Percentiles rank a stretch among this genome's conserved stretches.
Evolutionary conservation across 1,140 invertebrate genomes (phyloP).

Genomic region (Sesamia nonagrioides): DNA sequence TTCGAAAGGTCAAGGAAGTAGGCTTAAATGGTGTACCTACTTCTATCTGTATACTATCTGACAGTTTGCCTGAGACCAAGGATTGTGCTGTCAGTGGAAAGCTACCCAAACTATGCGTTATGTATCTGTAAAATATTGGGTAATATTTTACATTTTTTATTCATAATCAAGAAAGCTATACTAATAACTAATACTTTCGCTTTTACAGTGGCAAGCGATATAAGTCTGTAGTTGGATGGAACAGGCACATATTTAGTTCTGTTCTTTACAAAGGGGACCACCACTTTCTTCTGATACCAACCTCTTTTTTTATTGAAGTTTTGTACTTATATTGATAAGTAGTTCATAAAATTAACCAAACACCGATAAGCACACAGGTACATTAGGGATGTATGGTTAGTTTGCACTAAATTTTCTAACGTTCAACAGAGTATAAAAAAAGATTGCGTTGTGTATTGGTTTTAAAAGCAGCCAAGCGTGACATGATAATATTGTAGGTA

Average conservation of each 20-base stretch:
- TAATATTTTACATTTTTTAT: too few species aligned
- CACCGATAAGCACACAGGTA: background rate
- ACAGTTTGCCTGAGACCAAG: background rate
- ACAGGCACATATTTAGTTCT: too few species aligned
- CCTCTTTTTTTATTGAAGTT: background rate
- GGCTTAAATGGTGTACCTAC: background rate
- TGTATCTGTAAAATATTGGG: background rate
- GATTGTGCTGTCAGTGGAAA: background rate
- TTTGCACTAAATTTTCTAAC: constrained; percentile 44
- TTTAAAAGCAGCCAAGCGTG: constrained; percentile 54
- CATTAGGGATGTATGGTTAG: background rate
- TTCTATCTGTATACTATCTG: background rate
- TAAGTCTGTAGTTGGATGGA: too few species aligned
- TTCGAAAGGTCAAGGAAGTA: background rate
- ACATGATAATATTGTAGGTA: constrained; percentile 50
- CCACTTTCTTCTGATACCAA: too few species aligned
- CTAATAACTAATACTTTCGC: too few species aligned
- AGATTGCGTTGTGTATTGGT: constrained; percentile 60
- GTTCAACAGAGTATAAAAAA: constrained; percentile 56
- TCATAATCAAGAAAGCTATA: too few species aligned
- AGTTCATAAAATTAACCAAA: background rate
- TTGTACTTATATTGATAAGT: background rate
- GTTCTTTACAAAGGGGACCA: too few species aligned
- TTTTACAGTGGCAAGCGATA: too few species aligned
- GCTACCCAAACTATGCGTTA: background rate